Base-by-base conservation (phyloP, 2,888 invertebrate species). In the Acholoe squamosa region DNA sequence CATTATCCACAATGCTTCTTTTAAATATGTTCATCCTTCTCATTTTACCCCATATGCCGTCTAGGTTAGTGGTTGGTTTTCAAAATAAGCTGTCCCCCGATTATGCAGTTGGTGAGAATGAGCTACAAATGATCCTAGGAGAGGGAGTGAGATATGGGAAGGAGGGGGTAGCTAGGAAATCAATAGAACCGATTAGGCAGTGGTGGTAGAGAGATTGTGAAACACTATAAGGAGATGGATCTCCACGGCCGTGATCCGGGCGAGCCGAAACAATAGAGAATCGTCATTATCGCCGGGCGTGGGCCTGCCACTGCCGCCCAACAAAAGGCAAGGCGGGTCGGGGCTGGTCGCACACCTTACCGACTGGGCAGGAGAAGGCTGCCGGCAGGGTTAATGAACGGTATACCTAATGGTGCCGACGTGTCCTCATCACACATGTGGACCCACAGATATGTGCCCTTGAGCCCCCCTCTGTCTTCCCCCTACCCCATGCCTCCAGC, bases 111-210 rank as follows among this genome's bases (percentile, higher is more conserved):
- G 43, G n/a, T 34, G 80, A 43, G 43, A 80, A 80, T 12, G 43
- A 80, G 80, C 16, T 33, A 80, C 33, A 80, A 80, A 80, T 33
- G 22, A 25, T 19, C 22, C 33, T 16, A 80, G 80, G 16, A 80
- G 61, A n/a, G 61, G 43, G 5, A 43, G 43, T 3, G 43, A 43
- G 43, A 43, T 43, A 10, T 3, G 43, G 43, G 43, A 43, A 10
- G 43, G 43, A 43, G 43, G 43, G 43, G 43, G 43, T 43, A 43
- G 43, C 43, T 61, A 14, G 76, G 31, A 80, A 80, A 80, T 80
- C 80, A 80, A 80, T 80, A 80, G 31, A 80, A 80, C 22, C 80
- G 80, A 80, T 80, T 80, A 80, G 80, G 34, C 22, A 34, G 80
- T 10, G 80, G 80, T 80, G 80, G 34, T 80, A 80, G 19, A 43